Base-by-base conservation (phyloP, 1,140 invertebrate genomes). In the Platyura marginata region DNA sequence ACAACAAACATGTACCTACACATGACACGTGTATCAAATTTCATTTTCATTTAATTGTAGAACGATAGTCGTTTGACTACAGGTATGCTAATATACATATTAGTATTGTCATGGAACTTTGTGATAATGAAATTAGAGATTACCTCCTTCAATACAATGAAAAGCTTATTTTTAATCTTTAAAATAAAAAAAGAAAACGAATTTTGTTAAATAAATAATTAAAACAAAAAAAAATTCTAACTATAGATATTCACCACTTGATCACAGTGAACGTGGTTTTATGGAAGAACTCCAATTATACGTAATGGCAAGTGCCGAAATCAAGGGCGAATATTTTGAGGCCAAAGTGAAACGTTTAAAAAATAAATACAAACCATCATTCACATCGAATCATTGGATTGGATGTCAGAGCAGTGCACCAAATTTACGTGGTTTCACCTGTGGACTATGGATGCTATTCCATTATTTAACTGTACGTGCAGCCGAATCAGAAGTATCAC, bases 361-460 rank as follows among this genome's bases (percentile, higher is more conserved):
- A 19, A 59, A 57, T 47, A 42, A 51, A 2, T 19, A 50, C 33
- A 6, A 23, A 3, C 21, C 38, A 23, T 3, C 23, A 6, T 40
- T 40, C 21, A 22, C 38, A 4, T 22, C 21, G 23, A 51, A 35
- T 6, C 48, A 51, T n/a, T 97, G 86, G 80, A 66, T 84, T 39
- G 80, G 77, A 10, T 98, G 95, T 58, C 68, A 70, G 51, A 88
- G 89, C 6, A 89, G 82, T 54, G 61, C 68, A 35, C 59, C 75
- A 2, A 64, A 70, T 25, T 72, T 68, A 39, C 71, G 94, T 38
- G 90, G 92, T n/a, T 98, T 90, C 59, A 86, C 92, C 1, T 99
- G 95, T 66, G 80, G 87, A 1, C 62, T 98, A 13, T 99, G 95
- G 95, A 84, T 75, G 25, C 66, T 94, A 44, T 98, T 97, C 59